These are phyloP conservation scores for Podarcis cretensis DNA, from an alignment of 2,113 vertebrate genomes.

Conservation along the genomic window DNA sequence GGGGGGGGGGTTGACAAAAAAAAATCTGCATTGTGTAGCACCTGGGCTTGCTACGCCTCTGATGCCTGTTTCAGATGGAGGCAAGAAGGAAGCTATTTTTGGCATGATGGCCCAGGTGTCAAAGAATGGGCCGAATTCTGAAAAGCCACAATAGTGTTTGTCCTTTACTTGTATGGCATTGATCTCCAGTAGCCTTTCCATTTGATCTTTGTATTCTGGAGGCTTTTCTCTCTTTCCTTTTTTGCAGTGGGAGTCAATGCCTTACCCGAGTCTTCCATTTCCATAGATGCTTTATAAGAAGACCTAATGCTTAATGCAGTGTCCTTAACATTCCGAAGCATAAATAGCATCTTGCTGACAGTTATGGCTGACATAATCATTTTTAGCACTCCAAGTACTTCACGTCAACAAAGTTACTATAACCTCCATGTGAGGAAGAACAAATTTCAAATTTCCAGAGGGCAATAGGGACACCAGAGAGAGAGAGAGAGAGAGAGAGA, in stretches of 20 bases:
- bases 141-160: neutral
- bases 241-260: neutral
- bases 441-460: constrained; percentile 6
- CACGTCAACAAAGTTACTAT: neutral
- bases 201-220: neutral
- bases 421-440: constrained; percentile 1
- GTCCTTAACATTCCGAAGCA: constrained; percentile 1
- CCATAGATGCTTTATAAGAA: constrained; percentile 31
- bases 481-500: neutral
- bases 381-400: constrained; percentile 1
- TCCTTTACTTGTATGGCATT: neutral
- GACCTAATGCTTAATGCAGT: neutral
- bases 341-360: constrained; percentile 19
- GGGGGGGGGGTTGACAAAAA: no score
- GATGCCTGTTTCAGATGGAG: neutral
- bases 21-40: no score
- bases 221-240: neutral
- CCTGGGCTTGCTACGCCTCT: no score
- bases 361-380: constrained; percentile 15
- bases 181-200: neutral
- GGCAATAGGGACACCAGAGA: neutral
- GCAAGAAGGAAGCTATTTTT: no score
- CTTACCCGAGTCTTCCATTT: constrained; percentile 9
- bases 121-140: neutral
- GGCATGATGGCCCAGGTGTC: neutral